Percentiles rank a stretch among this genome's conserved stretches.
phyloP scores from a whole-genome alignment of 2,888 invertebrate genomes.

The Macrosoma leucophasiata region DNA sequence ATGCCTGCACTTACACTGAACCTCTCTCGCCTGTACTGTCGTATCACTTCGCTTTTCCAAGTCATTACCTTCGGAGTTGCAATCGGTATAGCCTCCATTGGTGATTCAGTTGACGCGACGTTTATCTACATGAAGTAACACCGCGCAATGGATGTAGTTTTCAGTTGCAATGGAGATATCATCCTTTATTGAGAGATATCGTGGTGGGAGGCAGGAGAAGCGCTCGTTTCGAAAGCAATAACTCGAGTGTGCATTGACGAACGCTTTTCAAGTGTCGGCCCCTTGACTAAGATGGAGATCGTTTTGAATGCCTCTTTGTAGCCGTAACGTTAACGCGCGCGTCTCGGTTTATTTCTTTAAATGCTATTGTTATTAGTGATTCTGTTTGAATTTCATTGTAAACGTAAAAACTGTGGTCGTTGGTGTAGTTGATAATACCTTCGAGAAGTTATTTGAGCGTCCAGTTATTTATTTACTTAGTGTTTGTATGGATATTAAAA shows the following conservation, averaged over 20 bases:
- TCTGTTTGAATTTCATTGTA: too few species aligned
- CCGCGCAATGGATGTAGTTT: constrained; percentile 19
- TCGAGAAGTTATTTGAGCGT: too few species aligned
- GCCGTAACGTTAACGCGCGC: constrained; percentile 31
- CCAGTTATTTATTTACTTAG: too few species aligned
- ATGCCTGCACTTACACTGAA: constrained; percentile 55
- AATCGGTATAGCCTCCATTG: constrained; percentile 21
- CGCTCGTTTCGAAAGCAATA: constrained; percentile 52
- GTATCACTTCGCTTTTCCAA: constrained; percentile 31
- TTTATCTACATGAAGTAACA: neutral
- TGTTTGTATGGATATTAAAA: too few species aligned
- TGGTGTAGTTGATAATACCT: too few species aligned
- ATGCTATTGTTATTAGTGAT: too few species aligned
- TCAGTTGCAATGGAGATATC: neutral
- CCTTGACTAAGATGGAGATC: constrained; percentile 54
- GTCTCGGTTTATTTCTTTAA: neutral
- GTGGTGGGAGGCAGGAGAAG: constrained; percentile 37
- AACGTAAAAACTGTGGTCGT: too few species aligned
- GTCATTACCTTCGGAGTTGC: constrained; percentile 31
- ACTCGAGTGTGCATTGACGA: constrained; percentile 60
- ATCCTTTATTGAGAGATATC: constrained; percentile 1
- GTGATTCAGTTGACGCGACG: constrained; percentile 6
- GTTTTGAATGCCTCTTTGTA: constrained; percentile 57
- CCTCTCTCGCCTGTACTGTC: constrained; percentile 28
- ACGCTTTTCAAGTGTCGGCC: constrained; percentile 57